Percentiles rank a stretch among this genome's conserved stretches.
Conservation (phyloP, 2,113 vertebrate species). For the Symphodus melops region DNA sequence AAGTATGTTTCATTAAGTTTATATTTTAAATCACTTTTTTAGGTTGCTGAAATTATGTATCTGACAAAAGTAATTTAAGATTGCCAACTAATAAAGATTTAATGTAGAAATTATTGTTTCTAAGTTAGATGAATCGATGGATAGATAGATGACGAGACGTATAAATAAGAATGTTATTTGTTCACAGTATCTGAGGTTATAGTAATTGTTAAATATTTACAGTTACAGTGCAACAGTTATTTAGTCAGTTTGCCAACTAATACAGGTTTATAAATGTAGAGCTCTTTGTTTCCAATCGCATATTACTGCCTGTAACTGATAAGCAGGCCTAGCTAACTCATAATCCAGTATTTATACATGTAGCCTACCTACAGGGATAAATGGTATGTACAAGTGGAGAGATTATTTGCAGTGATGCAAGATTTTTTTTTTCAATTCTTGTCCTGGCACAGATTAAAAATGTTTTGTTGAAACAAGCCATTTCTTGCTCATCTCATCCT, state of each 20-base stretch:
- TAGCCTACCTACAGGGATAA: neutral
- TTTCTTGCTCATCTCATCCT: slow-evolving; percentile 29
- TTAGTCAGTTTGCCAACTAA: neutral
- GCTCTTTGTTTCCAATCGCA: no score
- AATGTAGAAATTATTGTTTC: no score
- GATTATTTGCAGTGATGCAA: slow-evolving; percentile 21
- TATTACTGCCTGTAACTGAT: no score
- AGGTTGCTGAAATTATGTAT: no score
- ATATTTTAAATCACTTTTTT: no score
- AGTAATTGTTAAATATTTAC: neutral
- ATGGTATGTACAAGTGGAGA: slow-evolving; percentile 1
- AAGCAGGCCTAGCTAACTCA: neutral
- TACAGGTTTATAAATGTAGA: no score
- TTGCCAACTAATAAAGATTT: no score
- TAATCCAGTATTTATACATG: neutral
- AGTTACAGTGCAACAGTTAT: neutral
- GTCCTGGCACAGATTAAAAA: slow-evolving; percentile 15
- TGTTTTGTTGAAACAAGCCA: slow-evolving; percentile 41
- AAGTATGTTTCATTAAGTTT: neutral
- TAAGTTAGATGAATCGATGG: neutral
- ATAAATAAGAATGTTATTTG: neutral
- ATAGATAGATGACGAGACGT: neutral
- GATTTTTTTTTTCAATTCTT: slow-evolving; percentile 13
- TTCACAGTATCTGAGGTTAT: neutral
- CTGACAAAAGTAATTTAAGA: no score